Conservation (phyloP, 2,888 invertebrate genomes). For the Dolichopus griseipennis region DNA sequence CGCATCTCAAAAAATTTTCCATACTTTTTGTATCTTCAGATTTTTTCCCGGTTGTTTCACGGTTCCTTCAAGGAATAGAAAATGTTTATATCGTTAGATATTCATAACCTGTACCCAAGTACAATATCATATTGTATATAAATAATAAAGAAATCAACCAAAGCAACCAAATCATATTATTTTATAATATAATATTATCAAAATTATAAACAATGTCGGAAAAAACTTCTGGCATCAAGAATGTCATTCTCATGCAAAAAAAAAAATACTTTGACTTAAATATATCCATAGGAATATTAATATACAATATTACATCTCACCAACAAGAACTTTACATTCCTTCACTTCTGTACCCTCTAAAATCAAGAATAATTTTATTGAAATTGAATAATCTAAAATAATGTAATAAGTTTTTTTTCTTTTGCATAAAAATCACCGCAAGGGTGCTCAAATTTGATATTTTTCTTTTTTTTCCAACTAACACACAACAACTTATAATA, state of each 20-base stretch:
- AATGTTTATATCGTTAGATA: too few relatives aligned
- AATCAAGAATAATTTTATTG: background rate
- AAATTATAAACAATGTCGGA: background rate
- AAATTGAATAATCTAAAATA: constrained; percentile 4
- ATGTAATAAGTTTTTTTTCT: background rate
- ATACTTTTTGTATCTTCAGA: too few relatives aligned
- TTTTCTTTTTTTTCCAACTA: background rate
- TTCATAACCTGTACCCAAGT: too few relatives aligned
- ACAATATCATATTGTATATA: too few relatives aligned
- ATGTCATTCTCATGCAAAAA: constrained; percentile 2
- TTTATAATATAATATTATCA: background rate
- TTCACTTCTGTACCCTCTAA: background rate
- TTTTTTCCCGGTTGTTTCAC: too few relatives aligned
- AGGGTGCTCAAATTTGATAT: background rate
- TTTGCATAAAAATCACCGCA: background rate
- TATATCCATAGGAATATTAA: background rate
- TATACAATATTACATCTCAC: background rate
- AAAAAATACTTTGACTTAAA: background rate
- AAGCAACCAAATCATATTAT: background rate
- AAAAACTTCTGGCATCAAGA: background rate
- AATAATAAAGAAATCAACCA: too few relatives aligned
- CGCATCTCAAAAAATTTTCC: too few relatives aligned
- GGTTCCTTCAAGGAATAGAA: too few relatives aligned
- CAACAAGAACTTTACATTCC: background rate
- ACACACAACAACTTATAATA: background rate